A percentile compares a stretch with the other conserved stretches of the same genome.
These are phyloP conservation scores for Onchidella celtica DNA, from an alignment of 2,888 invertebrate genomes.

Conservation along the genomic window DNA sequence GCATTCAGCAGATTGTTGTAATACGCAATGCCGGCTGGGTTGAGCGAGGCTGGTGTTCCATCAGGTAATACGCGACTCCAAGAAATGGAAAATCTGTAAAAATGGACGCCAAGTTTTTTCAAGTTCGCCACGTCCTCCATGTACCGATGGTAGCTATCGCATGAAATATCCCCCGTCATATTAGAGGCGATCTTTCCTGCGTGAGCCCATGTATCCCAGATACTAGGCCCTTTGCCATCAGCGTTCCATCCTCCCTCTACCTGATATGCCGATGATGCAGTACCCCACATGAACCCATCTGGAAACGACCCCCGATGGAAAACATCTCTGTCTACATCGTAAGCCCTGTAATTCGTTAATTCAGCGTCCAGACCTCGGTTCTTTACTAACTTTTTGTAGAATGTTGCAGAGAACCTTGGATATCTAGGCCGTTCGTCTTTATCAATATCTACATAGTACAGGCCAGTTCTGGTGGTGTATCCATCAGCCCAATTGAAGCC, in stretches of 20 bases:
- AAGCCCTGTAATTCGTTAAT: constrained; percentile 48
- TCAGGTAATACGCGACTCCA: constrained; percentile 89
- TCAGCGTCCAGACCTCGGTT: constrained; percentile 61
- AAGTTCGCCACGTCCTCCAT: constrained; percentile 84
- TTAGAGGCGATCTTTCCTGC: constrained; percentile 84
- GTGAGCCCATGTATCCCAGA: constrained; percentile 84
- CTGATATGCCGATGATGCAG: constrained; percentile 83
- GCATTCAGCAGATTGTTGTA: constrained; percentile 89
- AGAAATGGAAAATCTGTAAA: constrained; percentile 82
- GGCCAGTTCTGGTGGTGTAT: constrained; percentile 86
- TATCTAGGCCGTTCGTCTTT: constrained; percentile 85
- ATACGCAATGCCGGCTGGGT: constrained; percentile 87
- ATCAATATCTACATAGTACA: constrained; percentile 87
- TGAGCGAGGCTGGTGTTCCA: constrained; percentile 82
- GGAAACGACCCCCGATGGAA: constrained; percentile 60
- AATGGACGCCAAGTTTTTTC: constrained; percentile 81
- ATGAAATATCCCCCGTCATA: constrained; percentile 85
- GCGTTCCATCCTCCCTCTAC: constrained; percentile 85
- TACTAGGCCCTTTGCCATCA: constrained; percentile 74
- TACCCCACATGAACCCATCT: constrained; percentile 66
- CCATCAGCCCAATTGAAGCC: constrained; percentile 91
- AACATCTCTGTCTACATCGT: constrained; percentile 55
- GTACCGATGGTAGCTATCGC: constrained; percentile 86
- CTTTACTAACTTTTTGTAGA: constrained; percentile 63
- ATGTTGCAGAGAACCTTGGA: constrained; percentile 84